These are phyloP conservation scores for Melanotaenia pygmaea DNA, from an alignment of 2,797 vertebrate species.

Conservation along the genomic window DNA sequence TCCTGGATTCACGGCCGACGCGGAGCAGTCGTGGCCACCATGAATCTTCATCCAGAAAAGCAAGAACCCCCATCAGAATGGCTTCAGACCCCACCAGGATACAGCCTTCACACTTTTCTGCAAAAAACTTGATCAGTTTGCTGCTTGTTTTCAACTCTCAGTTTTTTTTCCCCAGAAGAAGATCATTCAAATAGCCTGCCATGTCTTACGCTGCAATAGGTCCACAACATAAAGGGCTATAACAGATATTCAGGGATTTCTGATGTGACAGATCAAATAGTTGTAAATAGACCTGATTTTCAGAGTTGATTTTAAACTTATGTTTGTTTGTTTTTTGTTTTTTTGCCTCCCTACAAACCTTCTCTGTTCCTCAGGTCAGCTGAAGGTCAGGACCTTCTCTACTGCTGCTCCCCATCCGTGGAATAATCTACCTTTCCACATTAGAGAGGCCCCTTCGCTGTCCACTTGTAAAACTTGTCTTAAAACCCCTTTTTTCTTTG, in stretches of 20 bases:
- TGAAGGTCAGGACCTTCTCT: no score
- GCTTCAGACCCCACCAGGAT: slow-evolving; percentile 17
- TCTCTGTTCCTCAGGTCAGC: no score
- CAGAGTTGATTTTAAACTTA: no score
- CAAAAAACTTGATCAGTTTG: slow-evolving; percentile 29
- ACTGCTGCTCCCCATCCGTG: no score
- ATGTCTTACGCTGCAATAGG: not conserved
- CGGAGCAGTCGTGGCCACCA: slow-evolving; percentile 57
- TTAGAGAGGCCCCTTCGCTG: no score
- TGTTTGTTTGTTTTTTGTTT: no score
- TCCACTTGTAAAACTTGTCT: no score
- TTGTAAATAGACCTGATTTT: no score
- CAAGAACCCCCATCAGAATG: slow-evolving; percentile 26
- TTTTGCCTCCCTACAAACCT: no score
- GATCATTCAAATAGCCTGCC: not conserved
- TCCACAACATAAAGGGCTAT: not conserved
- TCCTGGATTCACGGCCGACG: slow-evolving; percentile 47
- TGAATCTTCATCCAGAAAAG: slow-evolving; percentile 55
- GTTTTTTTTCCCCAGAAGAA: slow-evolving; percentile 9
- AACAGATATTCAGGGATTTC: not conserved
- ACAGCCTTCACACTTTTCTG: not conserved
- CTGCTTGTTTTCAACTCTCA: slow-evolving; percentile 25
- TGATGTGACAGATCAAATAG: no score
- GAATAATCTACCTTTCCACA: no score
- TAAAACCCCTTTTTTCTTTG: no score